A percentile compares a stretch with the other conserved stretches of the same genome.
Evolutionary conservation across 2,113 vertebrate genomes (phyloP).

Genomic region (Cavia aperea): DNA sequence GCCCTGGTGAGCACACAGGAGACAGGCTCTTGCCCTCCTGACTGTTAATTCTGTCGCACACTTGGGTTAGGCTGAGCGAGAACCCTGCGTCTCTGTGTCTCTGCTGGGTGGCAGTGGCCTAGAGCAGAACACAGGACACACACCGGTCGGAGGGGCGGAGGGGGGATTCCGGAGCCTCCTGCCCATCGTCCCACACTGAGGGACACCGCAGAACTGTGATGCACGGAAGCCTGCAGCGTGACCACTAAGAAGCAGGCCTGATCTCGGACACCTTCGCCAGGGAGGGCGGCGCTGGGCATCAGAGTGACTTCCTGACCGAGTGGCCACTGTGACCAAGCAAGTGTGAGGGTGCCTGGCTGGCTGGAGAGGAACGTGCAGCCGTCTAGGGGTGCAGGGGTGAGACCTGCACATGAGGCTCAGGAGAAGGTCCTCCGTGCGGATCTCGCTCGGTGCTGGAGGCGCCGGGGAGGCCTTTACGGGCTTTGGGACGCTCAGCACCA

Average conservation of each 20-base stretch:
- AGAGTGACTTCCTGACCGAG: rapidly evolving
- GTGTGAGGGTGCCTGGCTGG: neutral
- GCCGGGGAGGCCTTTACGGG: rapidly evolving
- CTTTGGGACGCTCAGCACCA: no score
- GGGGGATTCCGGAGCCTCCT: no score
- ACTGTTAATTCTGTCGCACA: neutral
- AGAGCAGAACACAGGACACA: neutral
- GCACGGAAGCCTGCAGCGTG: rapidly evolving
- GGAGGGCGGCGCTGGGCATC: rapidly evolving
- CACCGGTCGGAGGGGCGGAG: neutral
- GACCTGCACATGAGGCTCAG: neutral
- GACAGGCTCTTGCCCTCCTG: neutral
- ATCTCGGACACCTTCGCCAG: rapidly evolving
- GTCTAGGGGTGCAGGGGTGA: no score
- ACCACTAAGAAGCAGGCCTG: rapidly evolving
- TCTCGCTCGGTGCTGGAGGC: rapidly evolving
- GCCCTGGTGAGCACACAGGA: neutral
- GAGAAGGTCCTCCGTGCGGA: neutral
- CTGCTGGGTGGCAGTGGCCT: neutral
- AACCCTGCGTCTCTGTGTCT: rapidly evolving
- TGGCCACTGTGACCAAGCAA: neutral
- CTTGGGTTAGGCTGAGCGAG: neutral
- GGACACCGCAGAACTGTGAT: rapidly evolving
- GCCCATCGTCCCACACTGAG: rapidly evolving
- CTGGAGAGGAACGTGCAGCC: rapidly evolving